Percentiles rank a stretch among this genome's conserved stretches.
Evolutionary conservation across 2,888 invertebrate genomes (phyloP).

Genomic region (Drosophila barbarae): DNA sequence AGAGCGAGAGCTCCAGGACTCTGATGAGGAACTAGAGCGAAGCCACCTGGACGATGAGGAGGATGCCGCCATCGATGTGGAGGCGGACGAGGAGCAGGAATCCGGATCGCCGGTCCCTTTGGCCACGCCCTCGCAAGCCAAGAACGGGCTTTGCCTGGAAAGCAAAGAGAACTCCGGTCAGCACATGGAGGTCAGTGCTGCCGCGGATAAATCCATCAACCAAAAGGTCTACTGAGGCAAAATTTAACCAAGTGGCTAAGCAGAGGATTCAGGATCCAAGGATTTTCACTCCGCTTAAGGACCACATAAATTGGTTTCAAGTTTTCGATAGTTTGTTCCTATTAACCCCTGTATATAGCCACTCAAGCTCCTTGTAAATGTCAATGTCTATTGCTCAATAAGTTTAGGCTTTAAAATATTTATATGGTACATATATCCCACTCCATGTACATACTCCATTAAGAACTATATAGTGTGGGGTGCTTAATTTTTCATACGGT

Average conservation of each 20-base stretch:
- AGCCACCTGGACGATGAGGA: conserved; percentile 52
- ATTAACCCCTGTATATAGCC: conserved; percentile 60
- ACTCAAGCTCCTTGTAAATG: conserved; percentile 58
- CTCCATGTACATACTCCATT: conserved; percentile 45
- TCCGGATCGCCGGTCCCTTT: conserved; percentile 18
- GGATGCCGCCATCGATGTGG: conserved; percentile 77
- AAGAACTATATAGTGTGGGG: conserved; percentile 17
- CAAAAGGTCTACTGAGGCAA: conserved; percentile 55
- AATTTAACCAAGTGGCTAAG: conserved; percentile 34
- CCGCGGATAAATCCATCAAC: conserved; percentile 57
- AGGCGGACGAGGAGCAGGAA: conserved; percentile 74
- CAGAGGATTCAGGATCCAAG: background rate
- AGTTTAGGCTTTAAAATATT: conserved; percentile 46
- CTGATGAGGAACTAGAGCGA: conserved; percentile 61
- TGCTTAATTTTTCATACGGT: conserved; percentile 7
- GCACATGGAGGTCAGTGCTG: conserved; percentile 26
- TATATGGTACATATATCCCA: background rate
- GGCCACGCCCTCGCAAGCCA: conserved; percentile 8
- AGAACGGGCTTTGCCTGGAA: conserved; percentile 50
- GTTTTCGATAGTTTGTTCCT: conserved; percentile 71
- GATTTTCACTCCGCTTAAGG: conserved; percentile 48
- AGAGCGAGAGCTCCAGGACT: conserved; percentile 46
- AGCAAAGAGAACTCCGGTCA: conserved; percentile 42
- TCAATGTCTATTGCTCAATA: conserved; percentile 63
- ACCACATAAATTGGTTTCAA: conserved; percentile 67